A percentile compares a stretch with the other conserved stretches of the same genome.
These are phyloP conservation scores for Eilema griseolum DNA, from an alignment of 2,888 invertebrate genomes.

Conservation along the genomic window DNA sequence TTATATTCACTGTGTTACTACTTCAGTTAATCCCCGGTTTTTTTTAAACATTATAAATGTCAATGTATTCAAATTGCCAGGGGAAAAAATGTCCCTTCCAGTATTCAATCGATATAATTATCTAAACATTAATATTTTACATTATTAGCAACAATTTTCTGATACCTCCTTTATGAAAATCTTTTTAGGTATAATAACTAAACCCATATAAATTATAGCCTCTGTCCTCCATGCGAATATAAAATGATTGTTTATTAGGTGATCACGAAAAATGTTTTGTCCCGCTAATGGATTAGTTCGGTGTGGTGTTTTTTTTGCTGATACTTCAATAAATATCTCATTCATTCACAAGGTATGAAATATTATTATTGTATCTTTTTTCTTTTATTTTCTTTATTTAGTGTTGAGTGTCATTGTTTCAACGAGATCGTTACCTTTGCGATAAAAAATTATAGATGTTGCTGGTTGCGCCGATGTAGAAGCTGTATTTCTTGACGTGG, in stretches of 20 bases:
- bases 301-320: not conserved
- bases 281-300: constrained; percentile 28
- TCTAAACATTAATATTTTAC: not conserved
- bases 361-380: not conserved
- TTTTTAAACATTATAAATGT: too few species aligned
- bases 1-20: too few species aligned
- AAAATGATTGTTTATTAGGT: constrained; percentile 19
- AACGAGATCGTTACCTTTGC: not conserved
- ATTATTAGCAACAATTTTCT: not conserved
- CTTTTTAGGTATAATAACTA: not conserved
- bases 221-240: constrained; percentile 9
- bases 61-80: too few species aligned
- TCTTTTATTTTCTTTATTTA: not conserved
- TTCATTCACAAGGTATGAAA: not conserved
- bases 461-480: too few species aligned
- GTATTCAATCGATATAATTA: not conserved
- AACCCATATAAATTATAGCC: constrained; percentile 10
- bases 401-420: constrained; percentile 2
- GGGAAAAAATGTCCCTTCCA: not conserved
- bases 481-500: too few species aligned
- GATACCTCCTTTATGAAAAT: not conserved
- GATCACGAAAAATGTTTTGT: constrained; percentile 20
- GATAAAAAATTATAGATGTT: not conserved
- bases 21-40: too few species aligned
- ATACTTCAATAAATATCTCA: constrained; percentile 1